Evolutionary conservation across 2,888 invertebrate genomes (phyloP).

Genomic region (Netelia fuscicornis): DNA sequence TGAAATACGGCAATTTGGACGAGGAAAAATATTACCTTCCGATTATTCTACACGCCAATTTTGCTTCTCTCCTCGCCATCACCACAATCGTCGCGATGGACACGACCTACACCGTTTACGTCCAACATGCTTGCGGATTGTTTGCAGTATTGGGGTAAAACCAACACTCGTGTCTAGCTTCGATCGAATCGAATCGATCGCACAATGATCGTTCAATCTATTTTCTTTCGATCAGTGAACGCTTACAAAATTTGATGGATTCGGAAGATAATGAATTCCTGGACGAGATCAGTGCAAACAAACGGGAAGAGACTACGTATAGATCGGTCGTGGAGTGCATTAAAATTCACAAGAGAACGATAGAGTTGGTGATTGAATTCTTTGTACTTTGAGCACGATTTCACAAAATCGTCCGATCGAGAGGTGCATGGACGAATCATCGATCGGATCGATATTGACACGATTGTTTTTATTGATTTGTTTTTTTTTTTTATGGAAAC

Average conservation of each 20-base stretch:
- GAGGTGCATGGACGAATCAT: neutral
- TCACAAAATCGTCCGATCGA: neutral
- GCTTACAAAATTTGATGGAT: slow-evolving; percentile 31
- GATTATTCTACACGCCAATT: slow-evolving; percentile 54
- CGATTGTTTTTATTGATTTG: slow-evolving; percentile 1
- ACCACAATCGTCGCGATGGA: slow-evolving; percentile 55
- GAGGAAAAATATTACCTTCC: slow-evolving; percentile 50
- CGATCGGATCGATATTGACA: too few species aligned
- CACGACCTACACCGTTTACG: slow-evolving; percentile 54
- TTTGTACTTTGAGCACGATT: neutral
- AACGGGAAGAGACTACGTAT: slow-evolving; percentile 30
- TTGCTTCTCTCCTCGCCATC: slow-evolving; percentile 19
- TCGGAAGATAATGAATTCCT: neutral
- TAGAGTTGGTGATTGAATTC: slow-evolving; percentile 60
- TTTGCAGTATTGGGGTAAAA: slow-evolving; percentile 58
- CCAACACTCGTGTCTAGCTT: neutral
- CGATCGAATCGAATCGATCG: neutral
- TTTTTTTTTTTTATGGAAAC: slow-evolving; percentile 17
- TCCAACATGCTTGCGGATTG: slow-evolving; percentile 64
- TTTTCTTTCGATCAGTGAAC: slow-evolving; percentile 19
- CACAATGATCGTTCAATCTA: neutral
- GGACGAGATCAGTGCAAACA: neutral
- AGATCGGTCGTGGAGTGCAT: slow-evolving; percentile 55
- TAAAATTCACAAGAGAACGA: slow-evolving; percentile 63
- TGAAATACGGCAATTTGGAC: slow-evolving; percentile 52